Conservation (phyloP, 1,140 invertebrate species). For the Bombus picipes region DNA sequence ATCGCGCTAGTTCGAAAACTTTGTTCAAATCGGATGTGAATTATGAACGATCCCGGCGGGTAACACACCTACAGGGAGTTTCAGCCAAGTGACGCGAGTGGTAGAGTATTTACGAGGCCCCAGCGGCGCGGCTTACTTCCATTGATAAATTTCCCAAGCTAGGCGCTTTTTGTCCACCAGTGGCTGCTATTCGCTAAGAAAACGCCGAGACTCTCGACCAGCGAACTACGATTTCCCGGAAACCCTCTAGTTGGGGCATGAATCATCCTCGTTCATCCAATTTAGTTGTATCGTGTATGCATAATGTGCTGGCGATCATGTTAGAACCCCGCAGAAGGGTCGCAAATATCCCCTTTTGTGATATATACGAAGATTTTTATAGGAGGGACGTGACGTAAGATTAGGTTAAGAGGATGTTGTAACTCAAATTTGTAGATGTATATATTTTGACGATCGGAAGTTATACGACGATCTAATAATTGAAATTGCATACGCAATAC, state of each 20-base stretch:
- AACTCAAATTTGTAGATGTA: too few relatives aligned
- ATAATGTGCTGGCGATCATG: too few relatives aligned
- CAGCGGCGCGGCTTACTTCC: constrained; percentile 53
- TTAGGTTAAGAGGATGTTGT: too few relatives aligned
- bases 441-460: too few relatives aligned
- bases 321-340: too few relatives aligned
- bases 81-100: constrained; percentile 46
- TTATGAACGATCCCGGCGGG: constrained; percentile 63
- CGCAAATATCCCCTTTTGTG: too few relatives aligned
- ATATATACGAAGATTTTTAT: too few relatives aligned
- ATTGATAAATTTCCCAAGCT: constrained; percentile 63
- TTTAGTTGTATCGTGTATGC: background rate
- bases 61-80: constrained; percentile 49
- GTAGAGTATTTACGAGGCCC: constrained; percentile 64
- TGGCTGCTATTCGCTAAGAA: constrained; percentile 5
- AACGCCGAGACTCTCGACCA: constrained; percentile 3
- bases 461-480: too few relatives aligned
- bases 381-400: too few relatives aligned
- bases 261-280: background rate
- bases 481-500: too few relatives aligned
- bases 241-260: background rate
- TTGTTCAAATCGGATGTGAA: constrained; percentile 69
- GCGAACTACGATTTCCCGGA: constrained; percentile 27
- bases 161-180: constrained; percentile 1
- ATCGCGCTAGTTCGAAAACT: constrained; percentile 64